Percentiles rank a stretch among this genome's conserved stretches.
Conservation (phyloP, 1,140 invertebrate genomes). For the Pseudobourletiella spinata region DNA sequence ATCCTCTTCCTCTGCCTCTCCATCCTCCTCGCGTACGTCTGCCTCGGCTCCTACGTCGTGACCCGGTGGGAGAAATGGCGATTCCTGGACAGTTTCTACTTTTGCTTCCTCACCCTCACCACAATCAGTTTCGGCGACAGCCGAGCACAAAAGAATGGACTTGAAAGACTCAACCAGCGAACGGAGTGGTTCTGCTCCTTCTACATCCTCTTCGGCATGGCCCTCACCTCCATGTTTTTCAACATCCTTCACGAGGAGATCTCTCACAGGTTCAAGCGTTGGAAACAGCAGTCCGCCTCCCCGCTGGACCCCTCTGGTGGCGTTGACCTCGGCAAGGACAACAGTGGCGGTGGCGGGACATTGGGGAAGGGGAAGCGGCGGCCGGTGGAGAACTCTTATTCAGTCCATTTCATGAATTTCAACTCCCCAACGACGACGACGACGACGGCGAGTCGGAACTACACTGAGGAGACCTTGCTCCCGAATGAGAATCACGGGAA, state of each 20-base stretch:
- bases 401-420: constrained; percentile 39
- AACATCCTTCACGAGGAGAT: constrained; percentile 93
- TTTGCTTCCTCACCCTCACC: constrained; percentile 86
- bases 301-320: not conserved
- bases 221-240: constrained; percentile 95
- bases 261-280: constrained; percentile 27
- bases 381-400: constrained; percentile 58
- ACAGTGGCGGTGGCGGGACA: not conserved
- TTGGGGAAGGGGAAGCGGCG: constrained; percentile 38
- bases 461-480: constrained; percentile 55
- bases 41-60: constrained; percentile 77
- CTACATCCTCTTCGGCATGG: constrained; percentile 91
- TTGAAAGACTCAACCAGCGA: constrained; percentile 42
- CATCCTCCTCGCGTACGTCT: constrained; percentile 73
- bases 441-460: constrained; percentile 48
- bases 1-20: constrained; percentile 62
- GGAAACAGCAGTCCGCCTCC: constrained; percentile 20
- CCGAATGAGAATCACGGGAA: constrained; percentile 51
- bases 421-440: constrained; percentile 40
- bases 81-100: constrained; percentile 78
- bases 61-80: constrained; percentile 75
- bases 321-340: not conserved
- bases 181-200: constrained; percentile 85
- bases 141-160: constrained; percentile 40
- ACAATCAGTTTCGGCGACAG: constrained; percentile 88